Evolutionary conservation across 1,140 invertebrate genomes (phyloP).

Genomic region (Ctenoplectra terminalis): DNA sequence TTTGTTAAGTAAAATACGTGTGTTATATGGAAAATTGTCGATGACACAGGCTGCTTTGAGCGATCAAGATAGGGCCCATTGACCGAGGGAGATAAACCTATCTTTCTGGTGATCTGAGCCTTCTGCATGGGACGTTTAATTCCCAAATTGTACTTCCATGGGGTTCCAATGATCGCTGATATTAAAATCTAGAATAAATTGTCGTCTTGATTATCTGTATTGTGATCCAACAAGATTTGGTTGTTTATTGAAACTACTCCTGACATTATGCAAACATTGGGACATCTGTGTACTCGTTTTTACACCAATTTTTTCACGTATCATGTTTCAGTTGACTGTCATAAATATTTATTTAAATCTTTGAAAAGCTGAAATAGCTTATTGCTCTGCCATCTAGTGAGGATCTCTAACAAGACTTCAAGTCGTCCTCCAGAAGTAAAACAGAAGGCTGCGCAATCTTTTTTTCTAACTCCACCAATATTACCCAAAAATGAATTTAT

Average conservation of each 20-base stretch:
- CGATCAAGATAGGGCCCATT: constrained; percentile 13
- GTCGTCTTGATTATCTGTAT: background rate
- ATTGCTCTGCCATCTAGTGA: background rate
- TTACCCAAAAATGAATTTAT: too few species aligned
- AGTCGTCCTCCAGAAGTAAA: background rate
- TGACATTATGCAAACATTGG: background rate
- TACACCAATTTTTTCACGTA: too few species aligned
- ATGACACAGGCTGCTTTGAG: background rate
- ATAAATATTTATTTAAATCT: too few species aligned
- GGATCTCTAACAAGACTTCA: background rate
- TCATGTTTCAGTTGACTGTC: too few species aligned
- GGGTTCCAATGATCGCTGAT: background rate
- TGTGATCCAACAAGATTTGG: constrained; percentile 11
- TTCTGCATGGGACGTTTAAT: constrained; percentile 24
- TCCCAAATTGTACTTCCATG: background rate
- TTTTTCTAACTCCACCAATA: too few species aligned
- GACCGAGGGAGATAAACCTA: background rate
- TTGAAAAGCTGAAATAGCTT: background rate
- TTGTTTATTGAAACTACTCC: background rate
- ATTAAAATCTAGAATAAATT: constrained; percentile 13
- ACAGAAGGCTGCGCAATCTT: too few species aligned
- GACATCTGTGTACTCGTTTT: background rate
- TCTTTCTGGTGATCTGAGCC: background rate
- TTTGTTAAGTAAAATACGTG: background rate
- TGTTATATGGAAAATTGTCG: background rate